These are phyloP conservation scores for Microplitis demolitor DNA, from an alignment of 1,140 invertebrate genomes.

Conservation along the genomic window DNA sequence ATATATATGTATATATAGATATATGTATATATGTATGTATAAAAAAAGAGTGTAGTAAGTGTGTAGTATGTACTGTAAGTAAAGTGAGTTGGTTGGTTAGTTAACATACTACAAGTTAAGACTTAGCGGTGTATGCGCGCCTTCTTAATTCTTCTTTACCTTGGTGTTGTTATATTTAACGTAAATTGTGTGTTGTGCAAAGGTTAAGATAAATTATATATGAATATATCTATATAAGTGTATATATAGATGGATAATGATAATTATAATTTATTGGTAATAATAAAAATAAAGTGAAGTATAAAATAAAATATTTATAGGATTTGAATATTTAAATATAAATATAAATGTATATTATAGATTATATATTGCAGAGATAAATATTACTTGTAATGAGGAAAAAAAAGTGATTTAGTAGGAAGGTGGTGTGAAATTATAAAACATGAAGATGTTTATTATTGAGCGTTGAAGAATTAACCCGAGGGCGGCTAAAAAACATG, in stretches of 20 bases:
- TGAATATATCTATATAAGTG: no score
- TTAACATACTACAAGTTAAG: neutral
- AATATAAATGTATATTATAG: neutral
- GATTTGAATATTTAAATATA: conserved; percentile 2
- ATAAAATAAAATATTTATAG: neutral
- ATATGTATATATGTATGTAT: no score
- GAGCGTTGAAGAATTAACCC: conserved; percentile 45
- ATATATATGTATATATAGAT: no score
- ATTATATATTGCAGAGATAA: neutral
- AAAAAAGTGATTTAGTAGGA: no score
- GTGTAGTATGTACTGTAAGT: no score
- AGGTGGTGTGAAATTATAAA: conserved; percentile 40
- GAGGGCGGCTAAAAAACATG: conserved; percentile 55
- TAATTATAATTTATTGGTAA: no score
- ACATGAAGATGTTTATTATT: conserved; percentile 43
- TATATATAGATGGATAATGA: no score
- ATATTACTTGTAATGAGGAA: no score
- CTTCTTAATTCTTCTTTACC: neutral
- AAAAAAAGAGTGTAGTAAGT: no score
- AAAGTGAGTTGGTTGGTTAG: no score
- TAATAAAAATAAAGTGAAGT: no score
- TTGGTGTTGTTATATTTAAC: neutral
- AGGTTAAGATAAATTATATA: no score
- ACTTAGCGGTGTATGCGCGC: conserved; percentile 5
- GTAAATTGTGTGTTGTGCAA: neutral